A percentile compares a stretch with the other conserved stretches of the same genome.
Conservation (phyloP, 2,888 invertebrate genomes). For the Pinctada fucata region DNA sequence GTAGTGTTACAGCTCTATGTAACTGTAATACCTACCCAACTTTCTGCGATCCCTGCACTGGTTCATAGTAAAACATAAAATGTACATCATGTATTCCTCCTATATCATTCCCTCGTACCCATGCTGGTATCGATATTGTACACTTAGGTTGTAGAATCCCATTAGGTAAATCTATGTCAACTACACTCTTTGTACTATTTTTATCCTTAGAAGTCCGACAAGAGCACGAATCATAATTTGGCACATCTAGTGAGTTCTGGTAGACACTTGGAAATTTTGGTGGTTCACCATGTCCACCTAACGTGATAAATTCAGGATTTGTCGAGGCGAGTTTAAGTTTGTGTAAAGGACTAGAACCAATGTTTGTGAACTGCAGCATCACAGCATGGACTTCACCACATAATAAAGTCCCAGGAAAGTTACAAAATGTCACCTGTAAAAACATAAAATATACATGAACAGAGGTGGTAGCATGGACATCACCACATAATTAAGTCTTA, state of each 20-base stretch:
- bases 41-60: constrained; percentile 72
- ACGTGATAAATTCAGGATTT: constrained; percentile 83
- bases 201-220: constrained; percentile 39
- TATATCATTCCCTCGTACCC: constrained; percentile 84
- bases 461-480: constrained; percentile 80
- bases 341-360: constrained; percentile 79
- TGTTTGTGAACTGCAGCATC: constrained; percentile 83
- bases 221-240: constrained; percentile 30
- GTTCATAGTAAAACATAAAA: constrained; percentile 86
- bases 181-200: constrained; percentile 55
- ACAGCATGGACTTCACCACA: constrained; percentile 86
- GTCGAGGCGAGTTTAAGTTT: constrained; percentile 82
- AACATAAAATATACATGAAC: neutral
- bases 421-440: constrained; percentile 84
- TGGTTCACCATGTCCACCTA: constrained; percentile 74
- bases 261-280: constrained; percentile 65
- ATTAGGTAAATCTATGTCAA: constrained; percentile 67
- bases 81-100: constrained; percentile 83
- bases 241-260: constrained; percentile 43
- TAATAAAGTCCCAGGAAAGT: constrained; percentile 83
- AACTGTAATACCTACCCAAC: constrained; percentile 50
- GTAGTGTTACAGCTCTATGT: too few species aligned
- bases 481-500: constrained; percentile 85
- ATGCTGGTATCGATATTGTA: constrained; percentile 80
- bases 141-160: constrained; percentile 79